These are phyloP conservation scores for Drosophila kanekoi DNA, from an alignment of 2,888 invertebrate genomes.

Conservation along the genomic window DNA sequence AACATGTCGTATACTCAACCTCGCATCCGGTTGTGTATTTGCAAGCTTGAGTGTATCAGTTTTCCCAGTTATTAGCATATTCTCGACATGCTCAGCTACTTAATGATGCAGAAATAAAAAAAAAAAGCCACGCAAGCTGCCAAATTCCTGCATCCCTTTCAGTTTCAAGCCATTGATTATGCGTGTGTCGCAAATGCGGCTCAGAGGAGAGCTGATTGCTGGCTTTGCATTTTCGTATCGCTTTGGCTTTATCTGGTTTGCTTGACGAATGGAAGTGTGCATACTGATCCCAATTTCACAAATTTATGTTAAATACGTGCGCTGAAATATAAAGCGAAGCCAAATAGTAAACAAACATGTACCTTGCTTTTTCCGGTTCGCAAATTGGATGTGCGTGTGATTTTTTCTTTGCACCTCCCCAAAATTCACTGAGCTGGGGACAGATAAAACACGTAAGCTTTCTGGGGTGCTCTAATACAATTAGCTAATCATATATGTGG, in stretches of 20 bases:
- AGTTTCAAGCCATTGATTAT: conserved; percentile 57
- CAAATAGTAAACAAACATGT: conserved; percentile 12
- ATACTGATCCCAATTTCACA: conserved; percentile 52
- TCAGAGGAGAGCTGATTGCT: conserved; percentile 33
- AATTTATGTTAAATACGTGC: conserved; percentile 64
- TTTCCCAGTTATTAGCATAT: conserved; percentile 54
- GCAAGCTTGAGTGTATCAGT: conserved; percentile 24
- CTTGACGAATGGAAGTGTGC: conserved; percentile 52
- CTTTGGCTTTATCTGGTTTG: conserved; percentile 19
- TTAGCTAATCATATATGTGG: background rate
- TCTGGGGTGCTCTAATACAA: background rate
- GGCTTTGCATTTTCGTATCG: conserved; percentile 39
- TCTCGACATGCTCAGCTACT: conserved; percentile 56
- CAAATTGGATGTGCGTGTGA: background rate
- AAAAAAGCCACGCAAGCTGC: conserved; percentile 19
- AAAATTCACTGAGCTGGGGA: background rate
- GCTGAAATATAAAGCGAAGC: conserved; percentile 42
- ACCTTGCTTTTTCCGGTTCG: conserved; percentile 3
- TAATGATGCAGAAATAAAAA: conserved; percentile 58
- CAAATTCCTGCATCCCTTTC: conserved; percentile 37
- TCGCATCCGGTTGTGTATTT: conserved; percentile 18
- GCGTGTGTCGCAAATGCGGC: conserved; percentile 30
- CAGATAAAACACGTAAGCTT: conserved; percentile 22
- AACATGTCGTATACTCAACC: conserved; percentile 30
- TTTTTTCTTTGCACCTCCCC: background rate